Base-by-base conservation (phyloP, 2,888 invertebrate species). In the Diarsia dahlii region DNA sequence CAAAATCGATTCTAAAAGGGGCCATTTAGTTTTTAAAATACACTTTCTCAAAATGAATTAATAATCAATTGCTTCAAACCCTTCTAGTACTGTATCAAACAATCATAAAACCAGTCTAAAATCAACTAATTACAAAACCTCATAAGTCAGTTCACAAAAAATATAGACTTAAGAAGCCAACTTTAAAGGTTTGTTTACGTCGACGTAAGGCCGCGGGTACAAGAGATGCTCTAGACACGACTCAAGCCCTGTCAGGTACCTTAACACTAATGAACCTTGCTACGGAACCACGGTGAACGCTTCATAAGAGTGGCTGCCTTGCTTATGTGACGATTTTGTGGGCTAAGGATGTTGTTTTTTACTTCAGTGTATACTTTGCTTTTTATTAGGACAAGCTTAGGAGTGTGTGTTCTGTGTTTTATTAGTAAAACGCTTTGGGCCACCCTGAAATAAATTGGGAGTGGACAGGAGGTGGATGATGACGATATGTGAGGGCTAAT, bases 181-280 rank as follows among this genome's bases (percentile, higher is more conserved):
- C 67, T 62, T 79, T 76, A 72, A 85, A 81, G 74, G 88, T 81
- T 81, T 87, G 87, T 89, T 87, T 85, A 80, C 84, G 39, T 46
- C 39, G 34, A 54, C 72, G 76, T 81, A 74, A 89, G 71, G 80
- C 66, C 23, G 79, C 18, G 81, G 58, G 45, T 76, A 80, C 78
- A 85, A 78, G 76, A 89, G 86, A 78, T 83, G 58, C 86, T 80
- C 89, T 82, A 87, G 82, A 87, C 73, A 70, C 79, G 10, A 52
- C 88, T 84, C 78, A 39, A 88, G 83, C 78, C 82, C 76, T 77
- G 79, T 85, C 87, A 84, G 85, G 75, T 76, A 71, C 82, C 85
- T 88, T 88, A 88, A 75, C 89, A 84, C 91, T 89, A 90, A 89
- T 90, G 90, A 89, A 89, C 90, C 84, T 60, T 68, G 78, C 80